Base-by-base conservation (phyloP, 2,888 invertebrate species). In the Drosophila diplacantha region DNA sequence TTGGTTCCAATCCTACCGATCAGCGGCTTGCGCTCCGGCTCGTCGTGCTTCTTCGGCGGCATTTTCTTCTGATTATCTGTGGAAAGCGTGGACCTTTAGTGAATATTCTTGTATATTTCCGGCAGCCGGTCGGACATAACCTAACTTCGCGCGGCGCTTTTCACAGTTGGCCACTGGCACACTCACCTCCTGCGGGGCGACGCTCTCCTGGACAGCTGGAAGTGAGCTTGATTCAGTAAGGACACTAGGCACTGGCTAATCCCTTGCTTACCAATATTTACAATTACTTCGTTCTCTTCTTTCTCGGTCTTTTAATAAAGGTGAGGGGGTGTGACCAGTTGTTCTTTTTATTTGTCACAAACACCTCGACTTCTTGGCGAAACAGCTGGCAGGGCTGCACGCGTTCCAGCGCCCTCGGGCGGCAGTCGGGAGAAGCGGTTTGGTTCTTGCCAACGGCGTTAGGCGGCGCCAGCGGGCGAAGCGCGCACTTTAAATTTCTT, bases 1-100 rank as follows among this genome's bases (percentile, higher is more conserved):
- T 97, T 98, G 54, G 98, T 98, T 41, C 98, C 98, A 64, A 99
- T 94, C 76, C 98, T 91, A 24, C 99, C 99, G 87, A 99, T 96
- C 55, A 98, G 90, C 26, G 96, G 95, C 82, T 96, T 96, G 85
- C 92, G 92, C 88, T 96, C 96, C 16, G 94, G 94, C 85, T 95
- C 96, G 85, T 94, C 95, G 70, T 94, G 94, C 89, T 98, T 98
- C 89, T 96, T 96, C 11, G 96, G 96, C 80, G 95, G 87, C 88
- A 88, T 88, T 62, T 74, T 75, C 8, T 41, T 41, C 24, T 5
- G 5, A 6, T 50, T 6, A 31, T 38, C 38, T 44, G 29, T 31
- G 29, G 12, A 16, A 29, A 26, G 26, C 16, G 5, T 35, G 2
- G 3, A 26, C 18, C 18, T 26, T 54, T 34, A 47, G 20, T 46